These are phyloP conservation scores for Drosophila malerkotliana DNA, from an alignment of 1,140 invertebrate genomes.

Conservation along the genomic window DNA sequence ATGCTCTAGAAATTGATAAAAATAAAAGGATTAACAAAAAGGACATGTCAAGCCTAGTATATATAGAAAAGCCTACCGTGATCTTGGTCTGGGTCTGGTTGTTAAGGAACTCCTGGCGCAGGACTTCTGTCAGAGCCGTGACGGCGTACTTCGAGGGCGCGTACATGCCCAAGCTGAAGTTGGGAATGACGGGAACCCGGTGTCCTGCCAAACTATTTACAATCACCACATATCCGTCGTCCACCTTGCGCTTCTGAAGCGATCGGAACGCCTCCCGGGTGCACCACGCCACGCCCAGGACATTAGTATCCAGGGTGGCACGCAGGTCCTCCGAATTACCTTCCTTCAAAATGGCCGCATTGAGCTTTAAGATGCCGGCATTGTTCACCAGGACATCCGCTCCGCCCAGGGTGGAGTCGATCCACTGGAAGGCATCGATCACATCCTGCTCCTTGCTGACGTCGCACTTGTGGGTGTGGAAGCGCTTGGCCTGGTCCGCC, in stretches of 20 bases:
- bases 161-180: slow-evolving; percentile 85
- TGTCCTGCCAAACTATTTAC: slow-evolving; percentile 88
- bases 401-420: too few species aligned
- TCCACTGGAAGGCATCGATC: too few species aligned
- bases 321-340: too few species aligned
- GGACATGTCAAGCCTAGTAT: too few species aligned
- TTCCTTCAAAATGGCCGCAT: too few species aligned
- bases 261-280: slow-evolving; percentile 88
- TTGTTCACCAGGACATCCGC: too few species aligned
- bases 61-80: slow-evolving; percentile 72
- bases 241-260: slow-evolving; percentile 87
- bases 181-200: slow-evolving; percentile 80
- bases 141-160: slow-evolving; percentile 89
- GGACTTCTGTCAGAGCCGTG: slow-evolving; percentile 87
- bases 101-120: slow-evolving; percentile 87
- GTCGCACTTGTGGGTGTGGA: too few species aligned
- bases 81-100: slow-evolving; percentile 87
- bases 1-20: slow-evolving; percentile 83
- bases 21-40: too few species aligned
- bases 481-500: too few species aligned
- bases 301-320: too few species aligned
- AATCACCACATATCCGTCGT: slow-evolving; percentile 89
- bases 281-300: slow-evolving; percentile 52
- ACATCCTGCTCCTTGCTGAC: too few species aligned
- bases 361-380: too few species aligned